Conservation (phyloP, 2,888 invertebrate genomes). For the Rhaphigaster nebulosa region DNA sequence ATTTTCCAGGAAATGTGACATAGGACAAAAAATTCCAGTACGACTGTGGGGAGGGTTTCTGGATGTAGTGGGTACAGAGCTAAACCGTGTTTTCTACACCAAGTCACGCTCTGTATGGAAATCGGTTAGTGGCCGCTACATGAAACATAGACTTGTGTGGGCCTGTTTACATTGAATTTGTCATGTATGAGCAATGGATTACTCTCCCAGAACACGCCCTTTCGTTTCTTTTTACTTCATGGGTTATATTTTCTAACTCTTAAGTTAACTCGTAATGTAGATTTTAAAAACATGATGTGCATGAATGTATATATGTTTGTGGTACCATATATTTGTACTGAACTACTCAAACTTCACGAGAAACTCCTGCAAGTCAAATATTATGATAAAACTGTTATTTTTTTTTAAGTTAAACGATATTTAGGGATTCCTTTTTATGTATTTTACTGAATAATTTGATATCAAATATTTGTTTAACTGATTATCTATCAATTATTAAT, state of each 20-base stretch:
- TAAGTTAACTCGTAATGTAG: neutral
- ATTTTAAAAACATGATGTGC: neutral
- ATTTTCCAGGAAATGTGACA: neutral
- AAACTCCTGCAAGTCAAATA: no score
- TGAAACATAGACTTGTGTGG: neutral
- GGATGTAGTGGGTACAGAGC: neutral
- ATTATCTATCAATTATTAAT: no score
- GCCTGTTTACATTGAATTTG: slow-evolving; percentile 3
- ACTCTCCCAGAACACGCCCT: neutral
- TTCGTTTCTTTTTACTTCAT: neutral
- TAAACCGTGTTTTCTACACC: neutral
- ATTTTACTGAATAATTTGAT: no score
- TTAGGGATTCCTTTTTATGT: no score
- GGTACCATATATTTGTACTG: no score
- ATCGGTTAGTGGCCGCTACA: neutral
- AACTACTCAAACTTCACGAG: no score
- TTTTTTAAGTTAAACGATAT: no score
- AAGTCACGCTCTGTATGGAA: slow-evolving; percentile 23
- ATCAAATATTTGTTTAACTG: no score
- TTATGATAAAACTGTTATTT: no score
- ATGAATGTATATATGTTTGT: no score
- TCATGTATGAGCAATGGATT: slow-evolving; percentile 4
- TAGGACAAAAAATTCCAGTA: neutral
- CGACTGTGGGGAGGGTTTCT: neutral
- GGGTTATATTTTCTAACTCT: neutral